phyloP scores from a whole-genome alignment of 2,888 invertebrate genomes.

The Amblyjoppa proteus region DNA sequence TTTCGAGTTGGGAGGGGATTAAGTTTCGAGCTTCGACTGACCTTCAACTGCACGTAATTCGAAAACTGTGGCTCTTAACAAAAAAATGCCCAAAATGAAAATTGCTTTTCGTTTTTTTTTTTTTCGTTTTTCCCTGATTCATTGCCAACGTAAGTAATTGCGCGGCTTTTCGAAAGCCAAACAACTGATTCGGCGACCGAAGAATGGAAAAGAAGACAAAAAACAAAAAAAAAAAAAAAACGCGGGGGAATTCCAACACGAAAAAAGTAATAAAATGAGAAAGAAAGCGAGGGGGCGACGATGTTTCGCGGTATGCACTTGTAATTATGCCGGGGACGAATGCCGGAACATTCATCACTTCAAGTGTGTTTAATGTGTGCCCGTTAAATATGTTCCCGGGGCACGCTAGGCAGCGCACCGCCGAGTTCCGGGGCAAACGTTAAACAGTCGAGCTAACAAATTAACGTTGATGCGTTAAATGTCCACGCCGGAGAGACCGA shows the following conservation, averaged over 20 bases:
- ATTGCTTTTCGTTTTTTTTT: not conserved
- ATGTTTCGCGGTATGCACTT: conserved; percentile 69
- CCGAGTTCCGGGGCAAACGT: conserved; percentile 50
- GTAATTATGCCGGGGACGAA: conserved; percentile 77
- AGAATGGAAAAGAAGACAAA: not conserved
- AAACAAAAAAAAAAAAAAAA: conserved; percentile 5
- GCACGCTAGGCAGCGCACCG: conserved; percentile 72
- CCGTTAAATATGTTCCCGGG: conserved; percentile 76
- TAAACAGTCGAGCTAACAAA: conserved; percentile 78
- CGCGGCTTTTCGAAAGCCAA: not conserved
- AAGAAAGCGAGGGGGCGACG: conserved; percentile 34
- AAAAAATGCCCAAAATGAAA: not conserved
- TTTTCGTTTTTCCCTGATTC: not conserved
- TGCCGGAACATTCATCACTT: conserved; percentile 77
- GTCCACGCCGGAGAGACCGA: conserved; percentile 66
- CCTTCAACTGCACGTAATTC: not conserved
- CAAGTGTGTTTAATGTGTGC: conserved; percentile 75
- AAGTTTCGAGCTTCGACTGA: too few relatives aligned
- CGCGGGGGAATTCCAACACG: conserved; percentile 1
- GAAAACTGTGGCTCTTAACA: not conserved
- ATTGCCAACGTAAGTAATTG: not conserved
- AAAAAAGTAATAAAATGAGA: conserved; percentile 8
- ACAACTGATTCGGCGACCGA: not conserved
- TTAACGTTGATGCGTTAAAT: conserved; percentile 79
- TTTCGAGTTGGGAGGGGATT: too few relatives aligned